phyloP scores from a whole-genome alignment of 2,888 invertebrate genomes.

The Mythimna albipuncta region DNA sequence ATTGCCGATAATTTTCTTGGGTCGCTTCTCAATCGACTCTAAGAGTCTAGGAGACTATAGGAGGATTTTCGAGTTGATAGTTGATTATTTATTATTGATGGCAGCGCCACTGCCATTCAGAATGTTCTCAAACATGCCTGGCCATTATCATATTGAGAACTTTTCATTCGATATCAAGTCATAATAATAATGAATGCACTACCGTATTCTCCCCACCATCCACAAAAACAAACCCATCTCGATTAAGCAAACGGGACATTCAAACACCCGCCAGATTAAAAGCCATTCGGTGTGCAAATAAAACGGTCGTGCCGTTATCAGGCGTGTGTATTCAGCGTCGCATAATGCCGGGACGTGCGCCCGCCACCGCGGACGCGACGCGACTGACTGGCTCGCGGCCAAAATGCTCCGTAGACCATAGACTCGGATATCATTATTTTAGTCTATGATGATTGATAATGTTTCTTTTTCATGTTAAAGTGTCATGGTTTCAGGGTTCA shows the following conservation, averaged over 20 bases:
- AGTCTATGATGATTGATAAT: constrained; percentile 54
- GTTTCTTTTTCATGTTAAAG: constrained; percentile 31
- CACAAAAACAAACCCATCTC: constrained; percentile 1
- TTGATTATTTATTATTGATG: too few species aligned
- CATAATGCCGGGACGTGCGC: constrained; percentile 55
- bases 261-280: constrained; percentile 45
- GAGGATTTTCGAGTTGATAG: too few species aligned
- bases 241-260: constrained; percentile 16
- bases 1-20: too few species aligned
- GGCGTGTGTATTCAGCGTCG: constrained; percentile 42
- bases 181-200: not conserved
- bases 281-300: constrained; percentile 53
- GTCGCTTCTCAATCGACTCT: too few species aligned
- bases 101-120: too few species aligned
- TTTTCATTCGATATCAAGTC: not conserved
- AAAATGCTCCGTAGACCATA: constrained; percentile 50
- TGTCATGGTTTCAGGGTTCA: not conserved
- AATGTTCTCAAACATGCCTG: too few species aligned
- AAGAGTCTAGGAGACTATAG: too few species aligned
- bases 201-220: not conserved
- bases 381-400: constrained; percentile 64
- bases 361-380: constrained; percentile 36
- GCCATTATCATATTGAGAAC: too few species aligned
- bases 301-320: constrained; percentile 45
- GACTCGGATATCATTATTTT: constrained; percentile 54